These are phyloP conservation scores for Apotomis capreana DNA, from an alignment of 2,888 invertebrate species.

Conservation along the genomic window DNA sequence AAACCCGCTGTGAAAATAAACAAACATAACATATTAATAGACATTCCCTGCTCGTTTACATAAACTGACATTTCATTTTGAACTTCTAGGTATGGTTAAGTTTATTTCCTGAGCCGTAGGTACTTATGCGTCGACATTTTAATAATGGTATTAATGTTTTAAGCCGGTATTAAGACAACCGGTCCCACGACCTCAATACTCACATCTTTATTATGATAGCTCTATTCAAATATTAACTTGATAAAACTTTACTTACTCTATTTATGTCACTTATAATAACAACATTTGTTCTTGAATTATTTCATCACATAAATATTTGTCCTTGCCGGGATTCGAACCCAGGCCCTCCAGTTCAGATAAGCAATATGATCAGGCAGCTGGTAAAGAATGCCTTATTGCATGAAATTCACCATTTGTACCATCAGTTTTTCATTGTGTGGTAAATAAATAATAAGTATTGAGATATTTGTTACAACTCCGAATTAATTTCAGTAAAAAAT, in stretches of 20 bases:
- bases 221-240: conserved; percentile 21
- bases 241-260: conserved; percentile 18
- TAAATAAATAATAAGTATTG: not conserved
- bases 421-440: too few species aligned
- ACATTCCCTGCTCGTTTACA: conserved; percentile 38
- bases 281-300: too few species aligned
- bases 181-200: conserved; percentile 34
- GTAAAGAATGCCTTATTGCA: too few species aligned
- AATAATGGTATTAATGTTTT: conserved; percentile 38
- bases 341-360: too few species aligned
- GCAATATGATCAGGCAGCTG: too few species aligned
- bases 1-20: conserved; percentile 77
- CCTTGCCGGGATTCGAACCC: too few species aligned
- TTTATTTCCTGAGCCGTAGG: conserved; percentile 33
- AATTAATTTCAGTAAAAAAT: not conserved
- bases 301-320: too few species aligned
- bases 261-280: not conserved
- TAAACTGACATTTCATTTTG: conserved; percentile 42
- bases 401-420: too few species aligned
- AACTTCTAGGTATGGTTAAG: conserved; percentile 37
- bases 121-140: conserved; percentile 29
- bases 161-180: conserved; percentile 25
- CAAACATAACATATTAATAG: conserved; percentile 55
- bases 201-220: conserved; percentile 29
- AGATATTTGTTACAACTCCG: not conserved